Base-by-base conservation (phyloP, 2,888 invertebrate species). In the Mimachlamys varia region DNA sequence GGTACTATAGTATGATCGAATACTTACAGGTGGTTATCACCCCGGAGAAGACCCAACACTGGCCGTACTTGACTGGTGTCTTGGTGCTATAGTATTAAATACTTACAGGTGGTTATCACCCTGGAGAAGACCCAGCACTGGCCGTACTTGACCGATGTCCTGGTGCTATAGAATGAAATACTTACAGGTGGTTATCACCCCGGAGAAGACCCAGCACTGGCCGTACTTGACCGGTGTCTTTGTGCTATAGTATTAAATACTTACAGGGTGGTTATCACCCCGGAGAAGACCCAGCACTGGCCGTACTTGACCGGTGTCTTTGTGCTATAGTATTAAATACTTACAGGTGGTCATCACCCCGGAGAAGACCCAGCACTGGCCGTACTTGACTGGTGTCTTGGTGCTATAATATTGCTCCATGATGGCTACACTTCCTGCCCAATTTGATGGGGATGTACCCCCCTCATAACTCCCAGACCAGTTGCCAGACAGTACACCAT, bases 321-420 rank as follows among this genome's bases (percentile, higher is more conserved):
- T 0, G 91, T 93, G 17, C 91, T 90, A 93, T 93, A 94, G 93
- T 92, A 96, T 92, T 95, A 90, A 53, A 12, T 27, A 76, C 88
- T 88, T 91, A 98, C 98, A 97, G 92, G 95, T 94, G 0, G 95
- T 44, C 7, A 44, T 3, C 12, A 95, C 92, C 2, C 94, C 95
- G n/a, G 95, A 94, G 92, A 95, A 95, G 4, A 95, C 44, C 44
- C 44, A 44, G 44, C 44, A 44, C 44, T 44, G 44, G 44, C 44
- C 44, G 44, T 90, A 96, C 87, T 93, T 91, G 19, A 96, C 95
- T 10, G 95, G 93, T 17, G 19, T 19, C 90, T 94, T 95, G 0
- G 91, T 93, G 15, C 91, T 90, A 93, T 93, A 94, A 92, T 92
- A 96, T 92, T 95, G 44, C 58, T 95, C 93, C 89, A 96, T 89